phyloP scores from a whole-genome alignment of 2,888 invertebrate genomes.

The Mimachlamys varia region DNA sequence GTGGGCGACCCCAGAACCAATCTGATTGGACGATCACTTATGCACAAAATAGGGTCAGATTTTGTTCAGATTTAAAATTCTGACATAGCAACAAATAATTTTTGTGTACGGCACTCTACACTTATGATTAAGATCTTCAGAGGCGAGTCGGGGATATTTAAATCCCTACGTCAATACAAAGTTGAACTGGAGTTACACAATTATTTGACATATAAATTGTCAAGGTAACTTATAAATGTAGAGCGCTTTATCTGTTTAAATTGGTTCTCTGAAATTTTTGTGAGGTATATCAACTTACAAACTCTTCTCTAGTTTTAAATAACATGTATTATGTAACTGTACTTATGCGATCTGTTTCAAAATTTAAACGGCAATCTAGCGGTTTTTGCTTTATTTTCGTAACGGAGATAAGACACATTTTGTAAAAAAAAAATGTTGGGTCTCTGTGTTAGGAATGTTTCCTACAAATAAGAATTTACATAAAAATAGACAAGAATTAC shows the following conservation, averaged over 20 bases:
- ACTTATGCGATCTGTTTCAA: not conserved
- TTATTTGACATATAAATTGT: constrained; percentile 7
- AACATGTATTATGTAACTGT: not conserved
- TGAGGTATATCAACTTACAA: not conserved
- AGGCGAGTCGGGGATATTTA: constrained; percentile 22
- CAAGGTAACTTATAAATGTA: not conserved
- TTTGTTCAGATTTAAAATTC: constrained; percentile 32
- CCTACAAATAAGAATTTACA: not conserved
- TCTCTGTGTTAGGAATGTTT: not conserved
- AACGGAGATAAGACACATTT: not conserved
- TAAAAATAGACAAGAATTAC: too few relatives aligned
- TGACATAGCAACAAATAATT: constrained; percentile 28
- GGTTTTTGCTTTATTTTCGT: not conserved
- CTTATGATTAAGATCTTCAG: constrained; percentile 16
- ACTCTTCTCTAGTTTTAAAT: not conserved
- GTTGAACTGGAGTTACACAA: not conserved
- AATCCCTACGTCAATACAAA: not conserved
- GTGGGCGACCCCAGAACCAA: not conserved
- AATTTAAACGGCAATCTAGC: not conserved
- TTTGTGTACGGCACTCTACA: not conserved
- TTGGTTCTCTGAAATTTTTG: not conserved
- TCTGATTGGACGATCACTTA: constrained; percentile 19
- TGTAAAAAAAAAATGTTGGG: not conserved
- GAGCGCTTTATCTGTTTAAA: not conserved
- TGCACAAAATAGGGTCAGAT: constrained; percentile 31